Evolutionary conservation across 2,113 vertebrate genomes (phyloP), one percentile per base, ranked within the genome.

Genomic region (Alexandromys fortis): DNA sequence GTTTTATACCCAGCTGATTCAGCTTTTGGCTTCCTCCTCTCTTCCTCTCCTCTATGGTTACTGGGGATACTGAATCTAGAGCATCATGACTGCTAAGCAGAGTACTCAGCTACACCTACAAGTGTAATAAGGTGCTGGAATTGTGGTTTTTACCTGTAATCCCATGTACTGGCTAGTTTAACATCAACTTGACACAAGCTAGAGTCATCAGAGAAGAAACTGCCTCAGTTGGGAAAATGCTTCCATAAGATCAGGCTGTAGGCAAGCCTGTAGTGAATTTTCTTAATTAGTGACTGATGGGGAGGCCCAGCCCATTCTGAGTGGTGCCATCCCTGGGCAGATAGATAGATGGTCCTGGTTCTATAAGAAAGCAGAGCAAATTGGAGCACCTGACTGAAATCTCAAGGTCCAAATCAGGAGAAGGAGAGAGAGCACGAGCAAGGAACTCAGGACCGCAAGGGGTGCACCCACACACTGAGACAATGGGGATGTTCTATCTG

Each of bases 1-100:
- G 30, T 76, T 94, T 92, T 86, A 91, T 68, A 38, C 90, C 21
- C 30, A 90, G 22, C 91, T 94, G 75, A 65, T 86, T 81, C 30
- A 7, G 72, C 93, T 93, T 87, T 75, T 38, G 13, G 55, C 33
- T 58, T 58, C 33, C 12, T 49, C 42, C 26, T 52, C 33, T 49
- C 14, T 30, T 52, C 47, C 33, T 33, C 33, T 33, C 7, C 35
- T 35, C 52, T 52, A 12, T 81, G 9, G 78, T n/a, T 52, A 14
- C 33, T 22, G 33, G 33, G 47, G 47, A 79, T 52, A 75, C 22
- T 35, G 17, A 79, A 35, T 19, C 77, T 42, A 79, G 28, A 52
- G 77, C 17, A 45, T 19, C 47, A 33, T 30, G 33, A n/a, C 33
- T 55, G 28, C 78, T 22, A 81, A 81, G 49, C 33, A 55, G 17